A percentile compares a stretch with the other conserved stretches of the same genome.
Conservation (phyloP, 2,888 invertebrate genomes). For the Melitaea athalia region DNA sequence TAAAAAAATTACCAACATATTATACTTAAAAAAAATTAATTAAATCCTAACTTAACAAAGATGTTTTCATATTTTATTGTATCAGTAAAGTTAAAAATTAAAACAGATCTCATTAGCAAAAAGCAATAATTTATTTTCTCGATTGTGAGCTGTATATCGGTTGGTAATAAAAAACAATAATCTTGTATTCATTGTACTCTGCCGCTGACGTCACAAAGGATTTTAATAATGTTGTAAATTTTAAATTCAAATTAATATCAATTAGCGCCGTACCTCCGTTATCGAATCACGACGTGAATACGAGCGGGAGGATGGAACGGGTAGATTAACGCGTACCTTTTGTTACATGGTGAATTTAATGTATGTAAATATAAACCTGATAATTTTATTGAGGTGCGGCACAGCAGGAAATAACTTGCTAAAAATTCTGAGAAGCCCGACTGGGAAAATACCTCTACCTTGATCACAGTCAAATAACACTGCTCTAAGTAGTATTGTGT, state of each 20-base stretch:
- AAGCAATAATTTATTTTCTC: too few species aligned
- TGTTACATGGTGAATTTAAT: neutral
- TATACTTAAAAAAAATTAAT: too few species aligned
- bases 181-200: neutral
- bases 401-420: too few species aligned
- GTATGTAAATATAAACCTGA: neutral
- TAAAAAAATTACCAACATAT: too few species aligned
- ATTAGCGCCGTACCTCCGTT: constrained; percentile 7
- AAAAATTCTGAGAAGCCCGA: too few species aligned
- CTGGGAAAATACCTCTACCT: too few species aligned
- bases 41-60: too few species aligned
- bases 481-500: too few species aligned
- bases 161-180: constrained; percentile 2
- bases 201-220: neutral
- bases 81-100: too few species aligned
- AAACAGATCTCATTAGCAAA: too few species aligned
- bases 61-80: too few species aligned
- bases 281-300: constrained; percentile 2
- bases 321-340: constrained; percentile 2
- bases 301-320: neutral
- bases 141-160: neutral
- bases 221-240: constrained; percentile 6
- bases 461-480: too few species aligned
- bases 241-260: constrained; percentile 4
- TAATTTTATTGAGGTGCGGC: neutral